phyloP scores from a whole-genome alignment of 2,888 invertebrate genomes.

The Tachina grossa region DNA sequence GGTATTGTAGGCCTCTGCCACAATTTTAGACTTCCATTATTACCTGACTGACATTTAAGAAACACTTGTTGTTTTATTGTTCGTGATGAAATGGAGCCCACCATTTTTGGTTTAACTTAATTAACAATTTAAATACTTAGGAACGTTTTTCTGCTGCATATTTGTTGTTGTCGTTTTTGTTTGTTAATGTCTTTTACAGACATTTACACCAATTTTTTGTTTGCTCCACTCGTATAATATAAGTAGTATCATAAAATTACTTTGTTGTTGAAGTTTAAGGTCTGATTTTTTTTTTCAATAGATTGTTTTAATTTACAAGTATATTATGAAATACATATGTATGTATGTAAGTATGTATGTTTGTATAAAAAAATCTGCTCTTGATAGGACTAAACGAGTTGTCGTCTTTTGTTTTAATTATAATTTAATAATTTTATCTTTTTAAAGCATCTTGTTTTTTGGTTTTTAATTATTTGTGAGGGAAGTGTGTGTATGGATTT shows the following conservation, averaged over 20 bases:
- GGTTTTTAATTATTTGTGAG: neutral
- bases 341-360: neutral
- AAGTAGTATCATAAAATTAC: conserved; percentile 66
- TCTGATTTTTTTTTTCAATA: conserved; percentile 21
- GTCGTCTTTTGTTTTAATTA: neutral
- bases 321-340: conserved; percentile 44
- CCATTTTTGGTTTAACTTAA: conserved; percentile 71
- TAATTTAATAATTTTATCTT: conserved; percentile 45
- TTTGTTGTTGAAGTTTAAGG: conserved; percentile 67
- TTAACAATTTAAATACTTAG: conserved; percentile 71
- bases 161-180: neutral
- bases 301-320: conserved; percentile 13
- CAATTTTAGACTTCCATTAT: conserved; percentile 29
- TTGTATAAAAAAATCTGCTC: conserved; percentile 12
- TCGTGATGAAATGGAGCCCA: conserved; percentile 63
- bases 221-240: neutral
- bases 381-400: conserved; percentile 26
- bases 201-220: conserved; percentile 38
- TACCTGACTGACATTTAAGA: conserved; percentile 45
- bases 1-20: conserved; percentile 54
- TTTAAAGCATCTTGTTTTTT: conserved; percentile 21
- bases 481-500: neutral
- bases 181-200: conserved; percentile 1
- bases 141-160: conserved; percentile 32
- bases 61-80: conserved; percentile 70